phyloP scores from a whole-genome alignment of 2,113 vertebrate genomes.

The Cinclus mexicanus region DNA sequence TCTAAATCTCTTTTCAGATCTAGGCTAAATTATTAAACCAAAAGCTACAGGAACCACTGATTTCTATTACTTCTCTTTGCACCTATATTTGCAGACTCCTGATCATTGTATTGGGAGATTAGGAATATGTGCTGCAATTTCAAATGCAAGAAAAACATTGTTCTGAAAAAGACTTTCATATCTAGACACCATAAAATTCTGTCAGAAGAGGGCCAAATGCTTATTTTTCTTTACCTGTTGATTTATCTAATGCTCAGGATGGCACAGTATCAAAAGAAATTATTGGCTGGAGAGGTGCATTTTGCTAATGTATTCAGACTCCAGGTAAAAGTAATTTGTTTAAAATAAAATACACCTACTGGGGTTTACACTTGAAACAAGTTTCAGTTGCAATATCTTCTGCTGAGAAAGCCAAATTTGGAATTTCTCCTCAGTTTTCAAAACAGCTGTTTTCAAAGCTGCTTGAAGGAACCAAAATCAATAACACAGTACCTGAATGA shows the following conservation, averaged over 20 bases:
- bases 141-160: not conserved
- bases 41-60: not conserved
- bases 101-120: not conserved
- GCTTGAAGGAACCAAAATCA: not conserved
- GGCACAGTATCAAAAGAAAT: not conserved
- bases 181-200: not conserved
- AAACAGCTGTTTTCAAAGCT: not conserved
- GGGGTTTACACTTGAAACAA: not conserved
- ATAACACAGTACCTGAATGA: not conserved
- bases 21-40: not conserved
- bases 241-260: not conserved
- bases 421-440: not conserved
- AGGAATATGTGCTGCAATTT: not conserved
- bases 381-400: not conserved
- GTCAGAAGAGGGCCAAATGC: not conserved
- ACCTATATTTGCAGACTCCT: not conserved
- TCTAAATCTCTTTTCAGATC: not conserved
- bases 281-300: not conserved
- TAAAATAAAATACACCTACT: not conserved
- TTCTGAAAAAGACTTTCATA: not conserved
- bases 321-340: not conserved
- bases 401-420: not conserved
- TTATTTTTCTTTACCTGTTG: not conserved
- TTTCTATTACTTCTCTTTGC: not conserved
- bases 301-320: not conserved